Base-by-base conservation (phyloP, 2,797 vertebrate genomes). In the Macropus fuliginosus region DNA sequence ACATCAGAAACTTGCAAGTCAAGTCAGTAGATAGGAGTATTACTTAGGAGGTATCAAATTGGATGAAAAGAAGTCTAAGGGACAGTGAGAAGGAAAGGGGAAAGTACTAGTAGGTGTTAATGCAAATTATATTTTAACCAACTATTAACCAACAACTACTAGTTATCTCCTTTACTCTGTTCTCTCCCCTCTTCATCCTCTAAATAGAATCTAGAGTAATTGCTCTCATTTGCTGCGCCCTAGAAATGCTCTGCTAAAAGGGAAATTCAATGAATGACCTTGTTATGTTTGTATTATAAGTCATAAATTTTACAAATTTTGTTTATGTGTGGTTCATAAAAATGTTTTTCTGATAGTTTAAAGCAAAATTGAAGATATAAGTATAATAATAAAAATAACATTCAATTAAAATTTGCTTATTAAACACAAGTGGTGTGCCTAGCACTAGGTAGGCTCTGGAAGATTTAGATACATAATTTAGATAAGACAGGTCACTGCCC, bases 361-460 rank as follows among this genome's bases (percentile, higher is more conserved):
- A 55, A 92, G 54, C 90, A 89, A 91, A 52, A 95, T 55, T 94
- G 74, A 91, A 97, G 96, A 97, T 31, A 74, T 91, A 57, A 96
- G 2, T 52, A 95, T 28, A 52, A 6, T 28, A 89, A 90, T 92
- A 94, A 95, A 87, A 94, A 34, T 81, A 66, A 10, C 91, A 55
- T 87, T 96, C 90, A 95, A 74, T 95, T 50, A 59, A 92, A 57
- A 59, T 52, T 91, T 91, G 40, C n/a, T 8, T 93, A 74, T 92
- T 92, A 93, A 55, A 87, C 74, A 50, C 27, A 14, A 46, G 24
- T 87, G 1, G 2, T n/a, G 16, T 46, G n/a, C n/a, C 8, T 74
- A 74, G n/a, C 16, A 46, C n/a, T 24, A 46, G n/a, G 18, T 46
- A 81, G n/a, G 6, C 18, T 81, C 66, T 81, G 66, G n/a, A 81